Evolutionary conservation across 2,797 vertebrate species (phyloP).

Genomic region (Meda fulgida): DNA sequence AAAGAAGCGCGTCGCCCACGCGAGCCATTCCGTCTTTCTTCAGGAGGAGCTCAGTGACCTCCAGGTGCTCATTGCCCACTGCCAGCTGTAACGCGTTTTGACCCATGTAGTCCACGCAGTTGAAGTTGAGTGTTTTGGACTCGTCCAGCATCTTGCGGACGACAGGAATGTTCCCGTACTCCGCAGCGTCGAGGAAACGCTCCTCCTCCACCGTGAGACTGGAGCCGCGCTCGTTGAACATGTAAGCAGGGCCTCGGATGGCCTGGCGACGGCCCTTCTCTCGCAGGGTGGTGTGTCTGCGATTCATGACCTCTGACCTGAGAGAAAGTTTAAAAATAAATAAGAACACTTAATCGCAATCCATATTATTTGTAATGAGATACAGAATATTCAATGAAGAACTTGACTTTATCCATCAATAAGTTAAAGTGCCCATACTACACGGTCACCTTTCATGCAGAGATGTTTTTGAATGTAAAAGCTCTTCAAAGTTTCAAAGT

Average conservation of each 20-base stretch:
- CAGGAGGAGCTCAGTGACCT: constrained; percentile 93
- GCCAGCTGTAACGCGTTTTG: constrained; percentile 94
- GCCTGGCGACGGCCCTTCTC: constrained; percentile 97
- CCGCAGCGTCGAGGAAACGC: constrained; percentile 91
- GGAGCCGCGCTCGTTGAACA: constrained; percentile 96
- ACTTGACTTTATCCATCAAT: background rate
- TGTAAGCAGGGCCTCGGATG: constrained; percentile 93
- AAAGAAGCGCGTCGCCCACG: constrained; percentile 89
- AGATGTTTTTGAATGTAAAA: background rate
- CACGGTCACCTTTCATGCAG: background rate
- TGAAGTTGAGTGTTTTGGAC: constrained; percentile 95
- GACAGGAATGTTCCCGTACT: constrained; percentile 96
- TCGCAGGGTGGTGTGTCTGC: constrained; percentile 90
- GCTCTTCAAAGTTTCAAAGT: no score
- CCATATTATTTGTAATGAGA: background rate
- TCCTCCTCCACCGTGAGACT: constrained; percentile 92
- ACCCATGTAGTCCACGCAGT: constrained; percentile 98
- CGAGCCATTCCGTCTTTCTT: constrained; percentile 92
- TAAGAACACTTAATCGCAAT: background rate
- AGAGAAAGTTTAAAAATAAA: background rate
- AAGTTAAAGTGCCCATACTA: background rate
- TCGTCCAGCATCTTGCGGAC: constrained; percentile 98
- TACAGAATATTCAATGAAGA: background rate
- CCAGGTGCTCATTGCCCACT: constrained; percentile 93
- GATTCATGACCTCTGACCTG: constrained; percentile 91